Evolutionary conservation across 2,888 invertebrate genomes (phyloP).

Genomic region (Mechanitis messenoides): DNA sequence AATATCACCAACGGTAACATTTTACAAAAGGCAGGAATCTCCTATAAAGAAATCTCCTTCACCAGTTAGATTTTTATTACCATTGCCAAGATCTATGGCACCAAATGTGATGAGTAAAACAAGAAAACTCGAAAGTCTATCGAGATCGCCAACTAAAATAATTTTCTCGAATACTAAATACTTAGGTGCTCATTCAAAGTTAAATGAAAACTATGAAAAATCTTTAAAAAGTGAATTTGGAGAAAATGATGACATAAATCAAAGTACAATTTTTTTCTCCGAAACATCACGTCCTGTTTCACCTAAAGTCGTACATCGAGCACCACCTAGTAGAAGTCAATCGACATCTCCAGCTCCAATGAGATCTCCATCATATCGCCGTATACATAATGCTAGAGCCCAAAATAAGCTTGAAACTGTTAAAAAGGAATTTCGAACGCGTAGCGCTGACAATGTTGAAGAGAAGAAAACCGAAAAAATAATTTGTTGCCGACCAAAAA

Average conservation of each 20-base stretch:
- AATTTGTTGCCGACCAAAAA: slow-evolving; percentile 46
- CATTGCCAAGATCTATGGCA: slow-evolving; percentile 56
- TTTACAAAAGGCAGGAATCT: slow-evolving; percentile 51
- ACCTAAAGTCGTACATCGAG: slow-evolving; percentile 48
- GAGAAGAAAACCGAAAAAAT: slow-evolving; percentile 46
- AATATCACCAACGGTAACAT: slow-evolving; percentile 60
- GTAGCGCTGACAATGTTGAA: slow-evolving; percentile 80
- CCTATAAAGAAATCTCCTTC: slow-evolving; percentile 40
- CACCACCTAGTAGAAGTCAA: slow-evolving; percentile 54
- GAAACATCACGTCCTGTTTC: slow-evolving; percentile 65
- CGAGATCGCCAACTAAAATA: slow-evolving; percentile 53
- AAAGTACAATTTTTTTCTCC: slow-evolving; percentile 55
- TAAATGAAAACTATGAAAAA: slow-evolving; percentile 16
- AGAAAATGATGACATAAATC: slow-evolving; percentile 35
- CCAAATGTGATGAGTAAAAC: slow-evolving; percentile 48
- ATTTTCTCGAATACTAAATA: slow-evolving; percentile 58
- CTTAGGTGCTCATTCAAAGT: slow-evolving; percentile 49
- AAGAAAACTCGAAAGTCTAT: slow-evolving; percentile 32
- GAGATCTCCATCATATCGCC: slow-evolving; percentile 81
- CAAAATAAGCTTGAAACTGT: slow-evolving; percentile 54
- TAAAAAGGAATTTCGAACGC: slow-evolving; percentile 74
- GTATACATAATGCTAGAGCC: slow-evolving; percentile 74
- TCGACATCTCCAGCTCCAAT: slow-evolving; percentile 77
- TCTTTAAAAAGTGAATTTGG: not conserved
- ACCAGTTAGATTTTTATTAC: slow-evolving; percentile 51